Base-by-base conservation (phyloP, 2,113 vertebrate species). In the Alligator mississippiensis region DNA sequence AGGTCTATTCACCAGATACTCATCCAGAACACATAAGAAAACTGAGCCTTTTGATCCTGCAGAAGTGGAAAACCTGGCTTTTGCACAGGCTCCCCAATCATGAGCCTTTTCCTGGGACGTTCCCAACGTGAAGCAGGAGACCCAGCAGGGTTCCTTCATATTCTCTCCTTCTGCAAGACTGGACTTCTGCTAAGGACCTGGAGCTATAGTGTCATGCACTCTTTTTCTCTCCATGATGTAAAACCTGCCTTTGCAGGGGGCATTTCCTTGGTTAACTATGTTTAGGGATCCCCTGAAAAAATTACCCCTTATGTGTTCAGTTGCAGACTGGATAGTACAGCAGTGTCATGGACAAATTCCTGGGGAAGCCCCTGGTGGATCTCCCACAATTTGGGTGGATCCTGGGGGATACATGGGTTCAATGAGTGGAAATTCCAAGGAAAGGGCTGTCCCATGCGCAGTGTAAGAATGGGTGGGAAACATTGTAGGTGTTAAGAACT, bases 171-270 rank as follows among this genome's bases (percentile, higher is more conserved):
- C 62, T 68, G 21, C 18, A 81, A n/a, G 28, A 57, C 5, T 77
- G 82, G 38, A 60, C 64, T 12, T 22, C 28, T 77, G 77, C 28
- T 76, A 30, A 61, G 77, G 62, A 80, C 9, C 24, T 12, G 0
- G 0, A 74, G 58, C 19, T 8, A 2, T 2, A n/a, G 4, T 1
- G 25, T 14, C 59, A n/a, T 22, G 4, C 30, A 27, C n/a, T 77
- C 27, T 38, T 70, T 86, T 15, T 59, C 13, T 16, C 61, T 47
- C 14, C 57, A 34, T 25, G 11, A 7, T 55, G 64, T 19, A 77
- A 80, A 38, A 3, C 68, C 16, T 1, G 1, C n/a, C 59, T 86
- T 86, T 61, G 61, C n/a, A 27, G 5, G 1, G 66, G 22, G 34
- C 84, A 91, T 47, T n/a, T 17, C 13, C 24, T 87, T 88, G 55